These are phyloP conservation scores for Heliconius ismenius DNA, from an alignment of 2,888 invertebrate genomes.

Conservation along the genomic window DNA sequence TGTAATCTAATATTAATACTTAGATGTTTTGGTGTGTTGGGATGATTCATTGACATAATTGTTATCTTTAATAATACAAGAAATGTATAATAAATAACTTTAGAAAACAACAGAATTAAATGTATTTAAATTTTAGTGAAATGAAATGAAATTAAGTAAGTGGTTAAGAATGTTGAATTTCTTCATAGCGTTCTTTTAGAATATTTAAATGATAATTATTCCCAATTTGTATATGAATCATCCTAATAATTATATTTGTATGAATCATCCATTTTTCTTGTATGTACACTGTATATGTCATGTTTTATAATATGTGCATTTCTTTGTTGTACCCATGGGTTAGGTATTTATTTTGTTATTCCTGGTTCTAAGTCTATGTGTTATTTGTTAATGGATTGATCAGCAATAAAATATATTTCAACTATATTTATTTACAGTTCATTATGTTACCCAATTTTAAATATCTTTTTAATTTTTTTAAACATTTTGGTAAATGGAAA, in stretches of 20 bases:
- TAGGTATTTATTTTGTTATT: constrained; percentile 80
- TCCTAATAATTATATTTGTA: constrained; percentile 44
- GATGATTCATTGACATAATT: constrained; percentile 15
- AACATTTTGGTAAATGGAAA: no score
- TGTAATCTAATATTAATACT: constrained; percentile 52
- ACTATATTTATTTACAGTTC: constrained; percentile 56
- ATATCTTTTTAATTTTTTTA: neutral
- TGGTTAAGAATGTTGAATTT: neutral
- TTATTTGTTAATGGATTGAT: constrained; percentile 77
- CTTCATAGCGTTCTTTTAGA: neutral
- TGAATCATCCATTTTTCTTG: constrained; percentile 1
- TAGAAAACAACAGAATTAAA: neutral
- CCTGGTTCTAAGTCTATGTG: constrained; percentile 78
- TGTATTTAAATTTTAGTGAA: neutral
- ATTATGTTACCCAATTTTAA: neutral
- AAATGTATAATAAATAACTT: neutral
- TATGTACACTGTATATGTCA: constrained; percentile 45
- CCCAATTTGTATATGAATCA: constrained; percentile 47
- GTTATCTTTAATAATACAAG: neutral
- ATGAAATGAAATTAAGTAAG: neutral
- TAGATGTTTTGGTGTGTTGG: constrained; percentile 13
- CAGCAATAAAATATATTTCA: constrained; percentile 77
- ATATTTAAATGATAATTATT: neutral
- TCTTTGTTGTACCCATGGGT: constrained; percentile 69
- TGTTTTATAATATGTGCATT: constrained; percentile 59